Conservation (phyloP, 2,113 vertebrate species). For the Coregonus clupeaformis region DNA sequence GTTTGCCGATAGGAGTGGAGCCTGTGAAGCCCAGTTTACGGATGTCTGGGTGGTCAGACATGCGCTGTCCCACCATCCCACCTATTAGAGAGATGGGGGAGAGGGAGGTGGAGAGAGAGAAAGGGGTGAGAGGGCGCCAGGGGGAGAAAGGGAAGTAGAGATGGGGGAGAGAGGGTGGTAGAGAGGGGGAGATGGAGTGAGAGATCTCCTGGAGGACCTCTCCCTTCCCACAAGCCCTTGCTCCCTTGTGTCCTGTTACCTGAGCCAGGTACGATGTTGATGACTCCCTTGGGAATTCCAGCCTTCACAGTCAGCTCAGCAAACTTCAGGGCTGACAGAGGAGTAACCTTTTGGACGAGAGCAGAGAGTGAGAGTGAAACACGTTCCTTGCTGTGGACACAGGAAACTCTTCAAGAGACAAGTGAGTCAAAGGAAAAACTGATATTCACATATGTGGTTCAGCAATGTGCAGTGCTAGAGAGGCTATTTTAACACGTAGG, state of each 20-base stretch:
- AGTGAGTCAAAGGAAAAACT: background rate
- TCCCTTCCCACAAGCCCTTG: background rate
- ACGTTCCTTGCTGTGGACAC: background rate
- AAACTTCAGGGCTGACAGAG: conserved; percentile 86
- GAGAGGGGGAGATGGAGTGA: background rate
- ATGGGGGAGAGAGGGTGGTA: background rate
- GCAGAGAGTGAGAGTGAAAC: background rate
- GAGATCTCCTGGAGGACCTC: background rate
- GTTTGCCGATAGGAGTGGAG: conserved; percentile 85
- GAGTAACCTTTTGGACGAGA: conserved; percentile 76
- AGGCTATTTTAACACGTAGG: background rate
- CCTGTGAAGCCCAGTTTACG: conserved; percentile 88
- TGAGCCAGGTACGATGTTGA: conserved; percentile 84
- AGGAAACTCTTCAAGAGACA: background rate
- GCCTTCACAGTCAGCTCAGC: conserved; percentile 82
- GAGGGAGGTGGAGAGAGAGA: background rate
- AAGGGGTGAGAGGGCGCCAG: background rate
- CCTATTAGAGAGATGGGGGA: conserved; percentile 57
- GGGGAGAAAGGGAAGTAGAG: background rate
- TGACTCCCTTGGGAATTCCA: conserved; percentile 84
- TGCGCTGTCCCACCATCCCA: conserved; percentile 79
- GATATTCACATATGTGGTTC: no score
- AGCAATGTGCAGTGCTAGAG: no score
- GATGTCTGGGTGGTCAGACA: conserved; percentile 84
- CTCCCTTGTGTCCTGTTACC: conserved; percentile 59